Conservation (phyloP, 2,888 invertebrate species). For the Orthonevra nobilis region DNA sequence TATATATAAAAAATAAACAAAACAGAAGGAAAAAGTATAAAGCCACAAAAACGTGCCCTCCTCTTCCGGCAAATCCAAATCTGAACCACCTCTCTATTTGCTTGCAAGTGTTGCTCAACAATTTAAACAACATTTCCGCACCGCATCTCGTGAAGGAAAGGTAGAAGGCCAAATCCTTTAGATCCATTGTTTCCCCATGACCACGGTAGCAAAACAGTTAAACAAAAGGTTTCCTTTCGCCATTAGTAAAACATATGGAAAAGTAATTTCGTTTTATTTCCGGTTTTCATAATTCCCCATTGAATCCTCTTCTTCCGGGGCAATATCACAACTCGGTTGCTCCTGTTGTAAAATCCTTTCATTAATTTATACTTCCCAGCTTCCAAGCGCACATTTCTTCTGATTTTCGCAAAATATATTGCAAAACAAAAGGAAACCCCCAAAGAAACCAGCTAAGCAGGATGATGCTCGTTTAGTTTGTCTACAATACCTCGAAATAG, state of each 20-base stretch:
- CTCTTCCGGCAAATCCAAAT: too few species aligned
- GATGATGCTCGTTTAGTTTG: conserved; percentile 58
- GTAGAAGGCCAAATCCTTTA: too few species aligned
- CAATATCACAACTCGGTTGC: conserved; percentile 14
- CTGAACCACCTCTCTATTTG: too few species aligned
- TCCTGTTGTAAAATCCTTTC: conserved; percentile 56
- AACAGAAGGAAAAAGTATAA: too few species aligned
- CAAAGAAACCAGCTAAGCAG: conserved; percentile 33
- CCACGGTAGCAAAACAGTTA: conserved; percentile 1
- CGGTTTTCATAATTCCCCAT: conserved; percentile 65
- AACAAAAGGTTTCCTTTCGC: conserved; percentile 7
- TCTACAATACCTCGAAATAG: conserved; percentile 49
- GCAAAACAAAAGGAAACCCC: background rate
- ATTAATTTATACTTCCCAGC: conserved; percentile 64
- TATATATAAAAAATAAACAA: too few species aligned
- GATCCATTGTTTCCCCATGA: background rate
- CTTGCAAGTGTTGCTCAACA: too few species aligned
- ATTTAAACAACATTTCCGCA: too few species aligned
- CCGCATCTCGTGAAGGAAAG: too few species aligned
- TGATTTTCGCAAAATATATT: conserved; percentile 14
- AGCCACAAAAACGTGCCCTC: too few species aligned
- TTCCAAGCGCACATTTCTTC: conserved; percentile 43
- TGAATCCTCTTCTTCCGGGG: conserved; percentile 41
- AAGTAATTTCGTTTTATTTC: conserved; percentile 68
- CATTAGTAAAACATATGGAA: conserved; percentile 62